Evolutionary conservation across 2,888 invertebrate species (phyloP).

Genomic region (Macrophya annulata): DNA sequence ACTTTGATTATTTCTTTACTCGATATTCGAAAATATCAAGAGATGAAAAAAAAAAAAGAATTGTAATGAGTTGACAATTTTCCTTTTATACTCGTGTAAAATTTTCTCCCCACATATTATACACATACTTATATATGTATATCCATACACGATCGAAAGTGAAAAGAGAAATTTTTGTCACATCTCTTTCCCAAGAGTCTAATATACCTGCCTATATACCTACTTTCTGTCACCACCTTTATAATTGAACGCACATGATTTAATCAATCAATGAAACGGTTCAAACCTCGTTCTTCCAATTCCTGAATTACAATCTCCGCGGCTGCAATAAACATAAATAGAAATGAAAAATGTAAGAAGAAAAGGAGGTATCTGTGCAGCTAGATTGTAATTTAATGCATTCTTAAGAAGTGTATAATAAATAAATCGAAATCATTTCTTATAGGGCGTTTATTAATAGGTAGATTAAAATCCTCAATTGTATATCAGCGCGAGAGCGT

Average conservation of each 20-base stretch:
- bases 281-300: no score
- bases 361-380: no score
- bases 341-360: no score
- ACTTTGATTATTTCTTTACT: conserved; percentile 6
- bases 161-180: conserved; percentile 21
- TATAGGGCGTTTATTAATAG: background rate
- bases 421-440: background rate
- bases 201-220: conserved; percentile 3
- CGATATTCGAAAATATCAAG: background rate
- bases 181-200: conserved; percentile 8
- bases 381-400: background rate
- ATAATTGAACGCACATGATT: background rate
- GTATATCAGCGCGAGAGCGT: background rate
- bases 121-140: background rate
- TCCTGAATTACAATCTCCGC: no score
- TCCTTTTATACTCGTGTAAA: background rate
- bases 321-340: no score
- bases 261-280: no score
- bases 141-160: background rate
- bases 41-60: background rate
- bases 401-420: background rate
- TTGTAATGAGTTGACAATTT: background rate
- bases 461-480: background rate
- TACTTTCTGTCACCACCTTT: background rate
- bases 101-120: background rate